A percentile compares a stretch with the other conserved stretches of the same genome.
Conservation (phyloP, 1,140 invertebrate species). For the Popillia japonica region DNA sequence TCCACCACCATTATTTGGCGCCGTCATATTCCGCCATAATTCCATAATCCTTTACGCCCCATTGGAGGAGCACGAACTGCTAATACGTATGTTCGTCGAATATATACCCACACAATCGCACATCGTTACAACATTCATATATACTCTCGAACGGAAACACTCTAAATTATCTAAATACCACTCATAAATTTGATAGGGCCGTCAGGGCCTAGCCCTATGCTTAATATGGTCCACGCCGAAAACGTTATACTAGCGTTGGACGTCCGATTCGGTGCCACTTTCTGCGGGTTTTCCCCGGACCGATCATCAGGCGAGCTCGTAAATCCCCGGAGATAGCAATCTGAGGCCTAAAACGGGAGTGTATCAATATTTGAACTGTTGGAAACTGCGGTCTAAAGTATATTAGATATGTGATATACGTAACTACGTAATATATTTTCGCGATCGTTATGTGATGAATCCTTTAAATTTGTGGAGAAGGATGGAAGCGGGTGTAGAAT, state of each 20-base stretch:
- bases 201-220: not conserved
- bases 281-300: not conserved
- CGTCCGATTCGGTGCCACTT: too few relatives aligned
- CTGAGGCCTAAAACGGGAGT: not conserved
- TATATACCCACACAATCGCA: too few relatives aligned
- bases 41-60: not conserved
- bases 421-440: too few relatives aligned
- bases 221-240: too few relatives aligned
- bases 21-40: not conserved
- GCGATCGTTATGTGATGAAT: too few relatives aligned
- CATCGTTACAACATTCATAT: too few relatives aligned
- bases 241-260: too few relatives aligned
- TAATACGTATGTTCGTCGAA: not conserved
- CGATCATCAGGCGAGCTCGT: not conserved
- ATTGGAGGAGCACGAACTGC: not conserved
- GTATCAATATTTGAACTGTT: not conserved
- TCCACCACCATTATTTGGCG: not conserved
- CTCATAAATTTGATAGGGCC: not conserved
- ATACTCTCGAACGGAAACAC: not conserved
- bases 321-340: not conserved
- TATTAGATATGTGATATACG: too few relatives aligned
- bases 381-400: too few relatives aligned
- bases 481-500: too few relatives aligned
- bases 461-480: too few relatives aligned
- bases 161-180: slow-evolving; percentile 16